Percentiles rank a stretch among this genome's conserved stretches.
phyloP scores from a whole-genome alignment of 2,888 invertebrate genomes.

The Lepidocyrtoides sp. region DNA sequence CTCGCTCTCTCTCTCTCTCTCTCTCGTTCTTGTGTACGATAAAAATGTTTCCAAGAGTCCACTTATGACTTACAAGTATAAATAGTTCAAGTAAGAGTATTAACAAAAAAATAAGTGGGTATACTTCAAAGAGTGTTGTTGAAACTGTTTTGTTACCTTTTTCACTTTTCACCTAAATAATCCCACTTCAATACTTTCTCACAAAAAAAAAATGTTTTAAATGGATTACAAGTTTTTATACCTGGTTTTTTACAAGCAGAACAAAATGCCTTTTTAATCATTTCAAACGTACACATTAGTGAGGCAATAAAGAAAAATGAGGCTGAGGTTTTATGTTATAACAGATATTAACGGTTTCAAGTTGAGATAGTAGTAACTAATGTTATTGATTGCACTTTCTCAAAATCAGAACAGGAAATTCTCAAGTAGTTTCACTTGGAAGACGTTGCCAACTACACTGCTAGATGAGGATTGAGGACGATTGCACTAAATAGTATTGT shows the following conservation, averaged over 20 bases:
- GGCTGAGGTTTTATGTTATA: background rate
- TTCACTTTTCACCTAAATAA: slow-evolving; percentile 31
- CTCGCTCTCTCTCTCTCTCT: background rate
- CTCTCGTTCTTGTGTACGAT: no score
- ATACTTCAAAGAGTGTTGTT: background rate
- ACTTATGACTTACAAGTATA: background rate
- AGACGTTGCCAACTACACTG: background rate
- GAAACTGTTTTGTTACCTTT: slow-evolving; percentile 36
- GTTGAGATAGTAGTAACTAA: background rate
- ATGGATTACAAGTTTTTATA: background rate
- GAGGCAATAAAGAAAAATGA: background rate
- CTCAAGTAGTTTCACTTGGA: background rate
- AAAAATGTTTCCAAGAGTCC: slow-evolving; percentile 4
- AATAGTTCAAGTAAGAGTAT: slow-evolving; percentile 24
- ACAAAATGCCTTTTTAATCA: background rate
- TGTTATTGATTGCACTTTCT: no score
- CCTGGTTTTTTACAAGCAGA: background rate
- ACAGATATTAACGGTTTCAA: background rate
- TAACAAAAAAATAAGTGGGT: background rate
- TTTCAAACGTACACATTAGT: background rate
- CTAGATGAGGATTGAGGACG: background rate
- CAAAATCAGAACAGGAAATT: background rate
- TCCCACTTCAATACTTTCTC: background rate
- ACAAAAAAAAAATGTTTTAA: background rate
- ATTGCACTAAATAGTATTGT: background rate